Conservation (phyloP, 2,797 vertebrate species). For the Melanotaenia maccullochi region DNA sequence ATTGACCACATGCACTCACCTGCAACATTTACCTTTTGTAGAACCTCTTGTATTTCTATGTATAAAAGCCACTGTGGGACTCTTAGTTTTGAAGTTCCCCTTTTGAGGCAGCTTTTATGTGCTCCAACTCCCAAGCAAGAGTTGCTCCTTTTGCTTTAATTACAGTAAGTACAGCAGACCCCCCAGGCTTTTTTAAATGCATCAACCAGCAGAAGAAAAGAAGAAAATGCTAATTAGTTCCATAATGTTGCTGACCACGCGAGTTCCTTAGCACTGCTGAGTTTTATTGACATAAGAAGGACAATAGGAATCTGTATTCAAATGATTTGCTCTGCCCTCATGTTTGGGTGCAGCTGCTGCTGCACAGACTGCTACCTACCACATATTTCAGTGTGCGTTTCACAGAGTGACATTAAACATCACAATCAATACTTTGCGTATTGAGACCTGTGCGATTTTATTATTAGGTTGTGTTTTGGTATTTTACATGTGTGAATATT, state of each 20-base stretch:
- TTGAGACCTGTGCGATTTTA: conserved; percentile 23
- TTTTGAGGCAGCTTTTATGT: conserved; percentile 64
- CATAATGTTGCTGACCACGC: conserved; percentile 81
- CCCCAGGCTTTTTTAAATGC: conserved; percentile 80
- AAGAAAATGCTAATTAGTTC: conserved; percentile 82
- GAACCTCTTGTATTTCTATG: conserved; percentile 41
- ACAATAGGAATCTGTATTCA: conserved; percentile 82
- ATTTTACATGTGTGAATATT: conserved; percentile 66
- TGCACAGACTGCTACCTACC: conserved; percentile 25
- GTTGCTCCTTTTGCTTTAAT: conserved; percentile 79
- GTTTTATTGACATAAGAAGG: conserved; percentile 82
- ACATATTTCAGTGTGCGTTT: conserved; percentile 31
- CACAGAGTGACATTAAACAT: conserved; percentile 43
- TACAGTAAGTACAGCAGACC: conserved; percentile 80
- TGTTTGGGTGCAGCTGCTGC: conserved; percentile 53
- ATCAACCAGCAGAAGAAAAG: conserved; percentile 82
- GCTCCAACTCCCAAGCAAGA: conserved; percentile 63
- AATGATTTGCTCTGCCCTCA: conserved; percentile 67
- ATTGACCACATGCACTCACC: conserved; percentile 39
- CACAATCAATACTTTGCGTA: conserved; percentile 8
- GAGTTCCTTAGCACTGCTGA: conserved; percentile 74
- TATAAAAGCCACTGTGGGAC: conserved; percentile 61
- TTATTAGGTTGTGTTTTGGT: conserved; percentile 31
- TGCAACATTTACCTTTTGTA: conserved; percentile 53
- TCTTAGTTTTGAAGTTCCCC: conserved; percentile 54